Evolutionary conservation across 2,888 invertebrate species (phyloP), one percentile per base, ranked within the genome.

Genomic region (Torymus texanus): DNA sequence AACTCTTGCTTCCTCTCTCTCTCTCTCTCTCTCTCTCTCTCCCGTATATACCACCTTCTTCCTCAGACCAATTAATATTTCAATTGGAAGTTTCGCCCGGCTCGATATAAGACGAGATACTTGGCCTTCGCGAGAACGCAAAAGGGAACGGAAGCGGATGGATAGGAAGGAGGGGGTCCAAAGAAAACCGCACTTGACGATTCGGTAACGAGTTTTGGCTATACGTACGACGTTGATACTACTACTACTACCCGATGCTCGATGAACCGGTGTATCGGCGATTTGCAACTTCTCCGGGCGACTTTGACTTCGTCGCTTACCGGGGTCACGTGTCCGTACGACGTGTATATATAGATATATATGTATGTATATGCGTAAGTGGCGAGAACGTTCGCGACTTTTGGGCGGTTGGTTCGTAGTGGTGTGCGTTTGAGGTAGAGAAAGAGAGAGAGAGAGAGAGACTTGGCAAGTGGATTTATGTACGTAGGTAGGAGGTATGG

Each of bases 11-110:
- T 41, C 12, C 51, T 10, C 16, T 18, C n/a, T 13, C 29, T 29
- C 2, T 13, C 53, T 68, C 58, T 14, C n/a, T 8, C 21, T 18
- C n/a, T 13, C 29, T 29, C 2, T 13, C 53, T 68, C 58, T 14
- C n/a, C 13, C 21, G 21, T 21, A 21, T 21, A 21, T 21, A 21
- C 21, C 21, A 21, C 21, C 13, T 58, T 29, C 10, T 24, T 71
- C 58, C 18, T 24, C 73, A 63, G 83, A 83, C 85, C 87, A 88
- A 88, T 88, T 88, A 88, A 88, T 88, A 88, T 88, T 88, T 87
- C 87, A 86, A 86, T 87, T 84, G 82, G 82, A 87, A 88, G 83
- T 88, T 88, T 83, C 79, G 75, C 79, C 67, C 63, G 75, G 56
- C 68, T 14, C 24, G 72, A 16, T 56, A 71, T 75, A 79, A 79